Percentiles rank a stretch among this genome's conserved stretches.
These are phyloP conservation scores for Geococcyx californianus DNA, from an alignment of 2,113 vertebrate genomes.

Conservation along the genomic window DNA sequence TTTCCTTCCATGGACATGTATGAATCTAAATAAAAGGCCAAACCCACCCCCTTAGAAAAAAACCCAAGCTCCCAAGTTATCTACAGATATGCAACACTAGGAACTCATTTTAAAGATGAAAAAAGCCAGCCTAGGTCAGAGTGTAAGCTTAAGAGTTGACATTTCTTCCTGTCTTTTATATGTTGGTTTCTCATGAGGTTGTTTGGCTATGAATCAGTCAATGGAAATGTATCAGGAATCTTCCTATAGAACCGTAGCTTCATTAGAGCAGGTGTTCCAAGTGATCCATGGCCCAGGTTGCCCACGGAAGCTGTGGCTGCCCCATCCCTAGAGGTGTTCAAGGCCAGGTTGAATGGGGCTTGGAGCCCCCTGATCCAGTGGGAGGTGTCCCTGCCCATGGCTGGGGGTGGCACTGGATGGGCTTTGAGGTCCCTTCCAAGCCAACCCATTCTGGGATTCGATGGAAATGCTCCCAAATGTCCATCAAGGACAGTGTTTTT, in stretches of 20 bases:
- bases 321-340: too few species aligned
- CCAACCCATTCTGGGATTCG: too few species aligned
- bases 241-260: neutral
- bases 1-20: neutral
- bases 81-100: neutral
- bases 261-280: neutral
- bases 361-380: too few species aligned
- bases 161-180: neutral
- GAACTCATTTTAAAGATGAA: neutral
- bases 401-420: too few species aligned
- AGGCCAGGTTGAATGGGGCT: too few species aligned
- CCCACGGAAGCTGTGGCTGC: too few species aligned
- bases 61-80: neutral
- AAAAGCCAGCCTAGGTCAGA: neutral
- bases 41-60: rapidly evolving
- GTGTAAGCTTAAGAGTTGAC: neutral
- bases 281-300: neutral
- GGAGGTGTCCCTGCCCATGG: too few species aligned
- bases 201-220: neutral
- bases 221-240: neutral
- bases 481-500: neutral
- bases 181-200: neutral
- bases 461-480: neutral
- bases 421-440: too few species aligned
- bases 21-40: neutral